Evolutionary conservation across 1,140 invertebrate genomes (phyloP), one percentile per base, ranked within the genome.

Genomic region (Drosophila tropicalis): DNA sequence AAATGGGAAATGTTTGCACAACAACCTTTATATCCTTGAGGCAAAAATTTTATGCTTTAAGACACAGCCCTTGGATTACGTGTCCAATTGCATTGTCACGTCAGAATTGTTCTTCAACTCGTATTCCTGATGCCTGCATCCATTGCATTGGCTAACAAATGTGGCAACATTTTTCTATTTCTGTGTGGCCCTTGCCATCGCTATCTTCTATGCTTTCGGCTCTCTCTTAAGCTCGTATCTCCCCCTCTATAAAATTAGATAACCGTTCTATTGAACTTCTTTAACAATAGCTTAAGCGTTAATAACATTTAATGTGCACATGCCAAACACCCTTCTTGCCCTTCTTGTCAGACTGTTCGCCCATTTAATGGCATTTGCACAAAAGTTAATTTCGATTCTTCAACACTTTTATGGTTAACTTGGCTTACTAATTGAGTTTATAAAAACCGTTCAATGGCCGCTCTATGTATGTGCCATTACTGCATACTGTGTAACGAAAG

Each of bases 241-340:
- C 12, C 19, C 44, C 44, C 9, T 12, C 44, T 78, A 67, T 76
- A 32, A 89, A 87, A 87, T 89, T 84, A 87, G 77, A 87, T 87
- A 87, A 87, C 76, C 54, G 84, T 87, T 84, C 80, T 66, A 87
- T 87, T 71, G 83, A 85, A 78, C 67, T 64, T 47, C 56, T 69
- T 62, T 66, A 75, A 76, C 56, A 71, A 70, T 65, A 32, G 75
- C 74, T 67, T 78, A 56, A 70, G 84, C 77, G 84, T 84, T 87
- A 89, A 87, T 87, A 89, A 89, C 84, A 87, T 87, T 87, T 89
- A 89, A 87, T 89, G 84, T 76, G 73, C 56, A 57, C 25, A 15
- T 61, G 44, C 40, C 34, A 47, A 22, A 47, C 72, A 39, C 41
- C 25, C 17, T 13, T 4, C 12, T 39, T 3, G 12, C 36, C 10